Evolutionary conservation across 2,797 vertebrate genomes (phyloP), one percentile per base, ranked within the genome.

Genomic region (Leptatherina wallacei): DNA sequence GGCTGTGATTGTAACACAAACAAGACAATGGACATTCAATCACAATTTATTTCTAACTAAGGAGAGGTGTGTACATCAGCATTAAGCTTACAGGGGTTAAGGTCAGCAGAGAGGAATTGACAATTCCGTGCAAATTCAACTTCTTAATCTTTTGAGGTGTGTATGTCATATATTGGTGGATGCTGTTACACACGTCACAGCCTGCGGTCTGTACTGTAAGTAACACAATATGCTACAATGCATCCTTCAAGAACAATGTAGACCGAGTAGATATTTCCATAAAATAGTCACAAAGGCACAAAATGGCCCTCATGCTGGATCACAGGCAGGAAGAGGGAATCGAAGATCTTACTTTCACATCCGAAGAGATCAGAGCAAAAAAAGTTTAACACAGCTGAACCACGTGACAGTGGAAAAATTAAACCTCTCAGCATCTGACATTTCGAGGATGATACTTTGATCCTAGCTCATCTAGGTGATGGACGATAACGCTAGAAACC

Each of bases 1-100:
- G 85, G 56, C 73, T 58, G 81, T 67, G 85, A 83, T 73, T 75
- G 75, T 66, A 69, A 80, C 52, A 73, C 3, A 47, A 77, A 66
- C 47, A 77, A 88, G 73, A 83, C 80, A 89, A 76, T 66, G 54
- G 38, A 64, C 20, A 1, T 65, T 65, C 33, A 67, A 77, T 78
- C 33, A 56, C 59, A 59, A 65, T 74, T 76, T 24, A 76, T 75
- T 62, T 57, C 20, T 52, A 61, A 56, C 20, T 60, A 42, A 47
- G 73, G 22, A 72, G 42, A 58, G 29, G 59, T 36, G 49, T 0
- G 1, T 10, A 32, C 51, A 27, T 33, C 24, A 18, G 22, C 24
- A 42, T 24, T 1, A 24, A 66, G 56, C 9, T 60, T n/a, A 69
- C 42, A 40, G 1, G 2, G 12, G 16, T 56, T n/a, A 35, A 60